phyloP scores from a whole-genome alignment of 92 coral and sea anemone genomes.

The Montipora capitata region DNA sequence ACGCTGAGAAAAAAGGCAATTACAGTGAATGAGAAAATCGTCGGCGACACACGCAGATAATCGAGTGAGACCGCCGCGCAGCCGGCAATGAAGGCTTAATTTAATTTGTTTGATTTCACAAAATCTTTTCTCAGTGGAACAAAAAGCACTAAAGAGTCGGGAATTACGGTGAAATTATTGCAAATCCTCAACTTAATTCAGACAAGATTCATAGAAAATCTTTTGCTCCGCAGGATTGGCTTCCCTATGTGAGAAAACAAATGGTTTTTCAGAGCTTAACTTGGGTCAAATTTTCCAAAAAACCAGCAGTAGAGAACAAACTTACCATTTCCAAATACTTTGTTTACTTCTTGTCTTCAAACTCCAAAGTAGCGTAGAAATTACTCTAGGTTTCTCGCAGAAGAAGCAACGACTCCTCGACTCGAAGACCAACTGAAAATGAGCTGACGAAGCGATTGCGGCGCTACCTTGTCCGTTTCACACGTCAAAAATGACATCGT shows the following conservation, averaged over 20 bases:
- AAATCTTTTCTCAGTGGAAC: neutral
- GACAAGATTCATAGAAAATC: neutral
- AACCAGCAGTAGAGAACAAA: neutral
- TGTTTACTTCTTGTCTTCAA: neutral
- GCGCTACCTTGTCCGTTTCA: constrained; percentile 6
- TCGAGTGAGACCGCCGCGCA: constrained; percentile 6
- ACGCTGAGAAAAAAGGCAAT: constrained; percentile 71
- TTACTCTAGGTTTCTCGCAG: constrained; percentile 32
- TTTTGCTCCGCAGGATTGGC: too few species aligned
- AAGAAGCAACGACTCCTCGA: constrained; percentile 40
- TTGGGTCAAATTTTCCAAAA: neutral
- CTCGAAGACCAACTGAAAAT: constrained; percentile 49
- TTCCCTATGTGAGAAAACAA: neutral
- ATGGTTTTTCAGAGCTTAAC: neutral
- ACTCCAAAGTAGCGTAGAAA: constrained; percentile 29
- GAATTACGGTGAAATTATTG: neutral
- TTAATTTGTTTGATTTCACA: neutral
- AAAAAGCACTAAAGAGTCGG: neutral
- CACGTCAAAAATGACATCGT: constrained; percentile 43
- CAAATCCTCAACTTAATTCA: too few species aligned
- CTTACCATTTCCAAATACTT: constrained; percentile 37
- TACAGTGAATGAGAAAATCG: neutral
- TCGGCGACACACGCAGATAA: neutral
- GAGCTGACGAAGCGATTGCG: neutral
- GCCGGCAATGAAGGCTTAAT: neutral